phyloP scores from a whole-genome alignment of 2,113 vertebrate genomes.

The Murina feae region DNA sequence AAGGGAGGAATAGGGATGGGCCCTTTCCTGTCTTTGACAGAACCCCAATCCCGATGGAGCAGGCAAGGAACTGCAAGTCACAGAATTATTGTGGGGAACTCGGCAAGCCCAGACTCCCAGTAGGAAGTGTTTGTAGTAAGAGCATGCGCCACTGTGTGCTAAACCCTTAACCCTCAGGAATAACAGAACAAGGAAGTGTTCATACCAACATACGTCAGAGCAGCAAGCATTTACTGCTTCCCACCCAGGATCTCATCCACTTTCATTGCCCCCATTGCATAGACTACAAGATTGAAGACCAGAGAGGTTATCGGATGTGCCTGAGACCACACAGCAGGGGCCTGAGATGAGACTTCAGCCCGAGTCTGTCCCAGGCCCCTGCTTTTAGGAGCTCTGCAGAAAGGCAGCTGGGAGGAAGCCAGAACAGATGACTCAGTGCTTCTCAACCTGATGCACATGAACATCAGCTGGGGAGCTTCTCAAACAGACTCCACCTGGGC shows the following conservation, averaged over 20 bases:
- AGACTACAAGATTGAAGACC: not conserved
- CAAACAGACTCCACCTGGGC: not conserved
- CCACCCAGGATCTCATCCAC: not conserved
- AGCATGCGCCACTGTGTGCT: not conserved
- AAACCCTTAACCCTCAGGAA: not conserved
- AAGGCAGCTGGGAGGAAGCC: not conserved
- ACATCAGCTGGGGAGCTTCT: not conserved
- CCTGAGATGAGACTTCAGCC: no score
- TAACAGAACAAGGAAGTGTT: not conserved
- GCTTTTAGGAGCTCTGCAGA: not conserved
- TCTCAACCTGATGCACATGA: not conserved
- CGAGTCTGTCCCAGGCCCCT: no score
- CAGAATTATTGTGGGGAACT: not conserved
- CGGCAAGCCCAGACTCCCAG: no score
- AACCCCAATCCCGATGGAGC: not conserved
- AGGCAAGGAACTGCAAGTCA: not conserved
- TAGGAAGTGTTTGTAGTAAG: not conserved
- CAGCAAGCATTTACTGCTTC: not conserved
- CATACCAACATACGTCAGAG: rapidly evolving
- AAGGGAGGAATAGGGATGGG: not conserved
- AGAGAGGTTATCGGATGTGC: not conserved
- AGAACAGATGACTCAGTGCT: not conserved
- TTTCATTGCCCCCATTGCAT: not conserved
- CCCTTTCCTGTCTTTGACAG: not conserved
- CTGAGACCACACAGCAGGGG: not conserved